A percentile compares a stretch with the other conserved stretches of the same genome.
Conservation (phyloP, 1,140 invertebrate genomes). For the Batillaria attramentaria region DNA sequence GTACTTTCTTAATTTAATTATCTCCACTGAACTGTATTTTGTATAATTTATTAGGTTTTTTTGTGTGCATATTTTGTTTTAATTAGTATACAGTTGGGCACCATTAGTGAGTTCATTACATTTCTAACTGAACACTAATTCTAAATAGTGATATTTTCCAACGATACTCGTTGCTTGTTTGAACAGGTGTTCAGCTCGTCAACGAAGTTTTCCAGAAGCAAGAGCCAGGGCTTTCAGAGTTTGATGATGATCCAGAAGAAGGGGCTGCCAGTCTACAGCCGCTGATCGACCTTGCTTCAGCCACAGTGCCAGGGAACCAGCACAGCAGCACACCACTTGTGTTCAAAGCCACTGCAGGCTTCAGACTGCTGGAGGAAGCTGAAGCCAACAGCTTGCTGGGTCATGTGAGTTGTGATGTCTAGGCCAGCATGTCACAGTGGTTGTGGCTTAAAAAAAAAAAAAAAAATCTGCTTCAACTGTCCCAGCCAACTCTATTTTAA, state of each 20-base stretch:
- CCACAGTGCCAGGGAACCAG: conserved; percentile 81
- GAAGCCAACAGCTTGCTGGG: conserved; percentile 79
- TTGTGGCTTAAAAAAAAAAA: not conserved
- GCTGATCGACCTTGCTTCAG: conserved; percentile 84
- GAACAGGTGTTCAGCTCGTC: conserved; percentile 7
- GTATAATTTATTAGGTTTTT: conserved; percentile 21
- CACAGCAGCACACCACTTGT: conserved; percentile 84
- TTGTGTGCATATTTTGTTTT: not conserved
- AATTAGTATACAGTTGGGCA: not conserved
- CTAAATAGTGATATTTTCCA: no score
- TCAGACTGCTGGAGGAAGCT: conserved; percentile 83
- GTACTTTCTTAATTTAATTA: no score
- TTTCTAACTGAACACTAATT: no score
- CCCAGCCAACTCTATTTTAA: not conserved
- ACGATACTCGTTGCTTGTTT: not conserved
- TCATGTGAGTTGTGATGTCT: conserved; percentile 59
- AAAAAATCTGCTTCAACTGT: no score
- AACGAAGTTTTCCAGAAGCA: not conserved
- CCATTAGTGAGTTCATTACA: no score
- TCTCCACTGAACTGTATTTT: not conserved
- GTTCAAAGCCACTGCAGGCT: conserved; percentile 88
- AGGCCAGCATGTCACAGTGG: not conserved
- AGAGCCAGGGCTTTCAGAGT: conserved; percentile 21
- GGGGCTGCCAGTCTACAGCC: conserved; percentile 82
- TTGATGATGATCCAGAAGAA: conserved; percentile 61